Evolutionary conservation across 2,113 vertebrate species (phyloP), one percentile per base, ranked within the genome.

Genomic region (Oryzias javanicus): DNA sequence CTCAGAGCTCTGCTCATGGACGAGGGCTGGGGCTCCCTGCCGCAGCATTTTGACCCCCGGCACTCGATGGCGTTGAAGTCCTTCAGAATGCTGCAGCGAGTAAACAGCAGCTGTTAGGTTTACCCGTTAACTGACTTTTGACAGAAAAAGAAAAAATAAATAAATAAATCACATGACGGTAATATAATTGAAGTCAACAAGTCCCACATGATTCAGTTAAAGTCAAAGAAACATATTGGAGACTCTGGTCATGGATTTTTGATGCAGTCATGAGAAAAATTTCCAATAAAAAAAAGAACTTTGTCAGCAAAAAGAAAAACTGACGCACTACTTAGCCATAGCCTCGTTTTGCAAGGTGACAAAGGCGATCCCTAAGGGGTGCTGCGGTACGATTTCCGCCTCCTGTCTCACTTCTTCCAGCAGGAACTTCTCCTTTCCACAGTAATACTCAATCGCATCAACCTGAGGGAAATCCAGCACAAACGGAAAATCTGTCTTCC

Each of bases 51-150:
- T 15, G 35, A 40, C 17, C 73, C 79, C 41, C 90, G 90, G 73
- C 94, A 97, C 54, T 94, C 84, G 24, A 96, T 89, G 10, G 94
- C 94, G 0, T 97, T 96, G 88, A 97, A 99, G 86, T 99, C 96
- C 76, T 93, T 98, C 57, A 99, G 89, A 75, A 99, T 91, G 58
- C 96, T 99, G 65, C 62, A 18, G 85, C 35, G 49, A 19, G 63
- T 49, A 63, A 59, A 67, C 15, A 16, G 47, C 42, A 58, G 42
- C 60, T 35, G 49, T 75, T 40, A 64, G 50, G 5, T 1, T 70
- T 5, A 35, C 16, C 60, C 15, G 55, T 63, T 58, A 35, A 61
- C n/a, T 35, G 57, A 29, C 17, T 15, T 16, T 55, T 7, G 24
- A 47, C 40, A 45, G 2, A 14, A 20, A n/a, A n/a, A n/a, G n/a